phyloP scores from a whole-genome alignment of 2,797 vertebrate species.

The Pelochelys cantorii region DNA sequence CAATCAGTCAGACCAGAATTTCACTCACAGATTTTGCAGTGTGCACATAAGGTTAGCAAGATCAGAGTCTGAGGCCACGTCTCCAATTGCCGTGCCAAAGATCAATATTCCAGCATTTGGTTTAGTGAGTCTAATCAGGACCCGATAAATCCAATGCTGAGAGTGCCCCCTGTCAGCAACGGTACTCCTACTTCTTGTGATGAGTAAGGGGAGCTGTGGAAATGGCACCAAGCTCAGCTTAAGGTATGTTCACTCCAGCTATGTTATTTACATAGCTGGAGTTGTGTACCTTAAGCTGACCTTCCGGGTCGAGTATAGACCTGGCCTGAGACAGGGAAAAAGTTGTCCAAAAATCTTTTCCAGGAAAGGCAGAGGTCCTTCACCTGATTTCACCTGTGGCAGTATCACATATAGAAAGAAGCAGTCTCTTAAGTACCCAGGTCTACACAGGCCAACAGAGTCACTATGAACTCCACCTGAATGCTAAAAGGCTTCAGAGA shows the following conservation, averaged over 20 bases:
- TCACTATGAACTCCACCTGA: constrained; percentile 51
- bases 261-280: too few relatives aligned
- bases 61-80: constrained; percentile 12
- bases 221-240: too few relatives aligned
- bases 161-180: too few relatives aligned
- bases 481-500: constrained; percentile 51
- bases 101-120: too few relatives aligned
- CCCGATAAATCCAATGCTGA: too few relatives aligned
- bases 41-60: background rate
- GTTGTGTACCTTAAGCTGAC: too few relatives aligned
- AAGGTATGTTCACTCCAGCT: too few relatives aligned
- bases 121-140: too few relatives aligned
- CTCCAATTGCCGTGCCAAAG: too few relatives aligned
- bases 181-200: too few relatives aligned
- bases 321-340: background rate
- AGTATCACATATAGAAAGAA: constrained; percentile 55
- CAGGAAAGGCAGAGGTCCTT: constrained; percentile 30
- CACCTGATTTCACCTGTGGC: constrained; percentile 30
- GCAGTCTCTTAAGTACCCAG: background rate
- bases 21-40: constrained; percentile 35
- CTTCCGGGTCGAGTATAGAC: too few relatives aligned
- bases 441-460: constrained; percentile 58
- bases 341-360: constrained; percentile 18
- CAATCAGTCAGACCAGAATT: background rate
- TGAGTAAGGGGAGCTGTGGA: too few relatives aligned